Evolutionary conservation across 2,888 invertebrate genomes (phyloP).

Genomic region (Rhamphomyia laevipes): DNA sequence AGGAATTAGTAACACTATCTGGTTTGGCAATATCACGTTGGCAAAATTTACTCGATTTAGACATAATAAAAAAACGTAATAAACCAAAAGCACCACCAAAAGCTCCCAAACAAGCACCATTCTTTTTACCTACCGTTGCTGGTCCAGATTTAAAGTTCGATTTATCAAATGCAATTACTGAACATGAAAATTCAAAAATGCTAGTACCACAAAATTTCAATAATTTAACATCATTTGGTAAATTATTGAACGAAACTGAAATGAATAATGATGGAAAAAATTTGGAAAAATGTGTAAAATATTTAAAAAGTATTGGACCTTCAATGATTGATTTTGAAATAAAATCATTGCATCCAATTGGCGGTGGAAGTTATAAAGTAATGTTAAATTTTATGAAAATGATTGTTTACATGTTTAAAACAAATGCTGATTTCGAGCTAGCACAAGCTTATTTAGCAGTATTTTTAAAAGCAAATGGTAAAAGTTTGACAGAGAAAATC

Average conservation of each 20-base stretch:
- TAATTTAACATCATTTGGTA: constrained; percentile 58
- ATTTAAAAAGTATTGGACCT: constrained; percentile 51
- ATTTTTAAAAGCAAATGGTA: constrained; percentile 72
- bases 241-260: constrained; percentile 43
- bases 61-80: constrained; percentile 75
- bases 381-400: constrained; percentile 70
- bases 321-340: constrained; percentile 82
- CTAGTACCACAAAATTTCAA: constrained; percentile 46
- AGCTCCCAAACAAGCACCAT: constrained; percentile 80
- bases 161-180: constrained; percentile 38
- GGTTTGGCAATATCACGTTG: constrained; percentile 76
- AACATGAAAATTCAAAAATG: constrained; percentile 39
- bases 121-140: constrained; percentile 86
- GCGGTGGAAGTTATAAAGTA: constrained; percentile 55
- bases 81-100: constrained; percentile 79
- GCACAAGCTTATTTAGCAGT: constrained; percentile 80
- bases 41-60: constrained; percentile 80
- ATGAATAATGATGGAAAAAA: constrained; percentile 22
- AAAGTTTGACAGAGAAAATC: constrained; percentile 43
- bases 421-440: constrained; percentile 76
- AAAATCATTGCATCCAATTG: constrained; percentile 60
- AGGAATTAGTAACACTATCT: constrained; percentile 70
- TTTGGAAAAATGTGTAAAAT: constrained; percentile 46
- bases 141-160: constrained; percentile 76
- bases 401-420: constrained; percentile 55